Evolutionary conservation across 2,888 invertebrate species (phyloP).

Genomic region (Timema cristinae): DNA sequence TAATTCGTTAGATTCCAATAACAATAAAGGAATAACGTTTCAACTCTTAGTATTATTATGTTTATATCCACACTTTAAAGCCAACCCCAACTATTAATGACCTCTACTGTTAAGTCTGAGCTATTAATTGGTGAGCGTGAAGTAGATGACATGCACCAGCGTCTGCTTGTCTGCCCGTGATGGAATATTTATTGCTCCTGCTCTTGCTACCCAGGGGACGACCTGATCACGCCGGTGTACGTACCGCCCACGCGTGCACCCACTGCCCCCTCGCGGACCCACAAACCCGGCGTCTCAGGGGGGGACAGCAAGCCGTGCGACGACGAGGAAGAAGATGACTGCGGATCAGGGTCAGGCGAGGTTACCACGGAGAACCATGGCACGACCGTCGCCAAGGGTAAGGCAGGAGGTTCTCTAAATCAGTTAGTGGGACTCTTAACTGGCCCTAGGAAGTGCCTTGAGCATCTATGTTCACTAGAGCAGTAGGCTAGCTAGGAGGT

Average conservation of each 20-base stretch:
- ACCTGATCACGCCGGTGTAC: slow-evolving; percentile 89
- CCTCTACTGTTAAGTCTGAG: too few relatives aligned
- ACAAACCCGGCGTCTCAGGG: slow-evolving; percentile 41
- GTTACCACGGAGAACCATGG: slow-evolving; percentile 64
- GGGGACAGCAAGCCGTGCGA: slow-evolving; percentile 54
- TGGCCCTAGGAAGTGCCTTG: too few relatives aligned
- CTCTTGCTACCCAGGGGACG: slow-evolving; percentile 51
- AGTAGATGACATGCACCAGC: slow-evolving; percentile 31
- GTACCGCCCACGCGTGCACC: slow-evolving; percentile 74
- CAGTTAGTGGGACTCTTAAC: too few relatives aligned
- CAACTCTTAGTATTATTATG: too few relatives aligned
- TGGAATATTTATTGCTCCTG: not conserved
- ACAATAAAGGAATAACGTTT: too few relatives aligned
- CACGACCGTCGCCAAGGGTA: slow-evolving; percentile 49
- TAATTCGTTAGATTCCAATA: too few relatives aligned
- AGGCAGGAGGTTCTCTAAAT: too few relatives aligned
- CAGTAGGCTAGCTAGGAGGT: too few relatives aligned
- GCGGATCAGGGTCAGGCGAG: slow-evolving; percentile 74
- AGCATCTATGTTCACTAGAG: too few relatives aligned
- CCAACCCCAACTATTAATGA: too few relatives aligned
- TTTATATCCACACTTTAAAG: too few relatives aligned
- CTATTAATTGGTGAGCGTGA: too few relatives aligned
- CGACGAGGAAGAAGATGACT: slow-evolving; percentile 77
- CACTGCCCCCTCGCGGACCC: slow-evolving; percentile 38
- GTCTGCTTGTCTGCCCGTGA: slow-evolving; percentile 20